Evolutionary conservation across 2,888 invertebrate species (phyloP), one percentile per base, ranked within the genome.

Genomic region (Galerucella pusilla): DNA sequence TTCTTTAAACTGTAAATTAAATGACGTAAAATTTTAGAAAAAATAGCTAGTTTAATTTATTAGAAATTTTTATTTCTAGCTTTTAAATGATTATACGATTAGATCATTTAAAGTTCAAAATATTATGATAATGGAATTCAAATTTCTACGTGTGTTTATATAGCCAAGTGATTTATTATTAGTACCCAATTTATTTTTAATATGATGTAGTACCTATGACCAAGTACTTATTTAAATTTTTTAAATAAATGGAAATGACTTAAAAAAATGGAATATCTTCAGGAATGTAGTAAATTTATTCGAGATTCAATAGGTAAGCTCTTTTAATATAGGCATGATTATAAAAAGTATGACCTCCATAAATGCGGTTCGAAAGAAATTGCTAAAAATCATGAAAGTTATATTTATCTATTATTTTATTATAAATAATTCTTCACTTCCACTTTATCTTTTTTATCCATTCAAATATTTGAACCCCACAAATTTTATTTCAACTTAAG

Each of bases 271-370:
- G 20, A 54, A 54, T 71, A 64, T 63, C 54, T 71, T 65, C 57
- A 74, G 57, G 65, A 75, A 20, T 75, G 12, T 25, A 28, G 63
- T 14, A 52, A 63, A 64, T 57, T 74, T 68, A 59, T 76, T n/a
- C 60, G 68, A 66, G 71, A 76, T 68, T 74, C 66, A 68, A 49
- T 76, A 28, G 76, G 76, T 76, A 74, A 76, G 76, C 16, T 54
- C 64, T 59, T 63, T 35, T 54, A 67, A 35, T 5, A 35, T 4
- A 35, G 5, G 6, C 5, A 5, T 5, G 35, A 6, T 66, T 61
- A 11, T 61, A 61, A 61, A 25, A 16, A 61, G 5, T 63, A 63
- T 10, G 11, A 11, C 20, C 35, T 35, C 35, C 35, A 35, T 35
- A 20, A 35, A 35, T 35, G 35, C 35, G 35, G 35, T 35, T 3